Base-by-base conservation (phyloP, 2,888 invertebrate species). In the Metalampra italica region DNA sequence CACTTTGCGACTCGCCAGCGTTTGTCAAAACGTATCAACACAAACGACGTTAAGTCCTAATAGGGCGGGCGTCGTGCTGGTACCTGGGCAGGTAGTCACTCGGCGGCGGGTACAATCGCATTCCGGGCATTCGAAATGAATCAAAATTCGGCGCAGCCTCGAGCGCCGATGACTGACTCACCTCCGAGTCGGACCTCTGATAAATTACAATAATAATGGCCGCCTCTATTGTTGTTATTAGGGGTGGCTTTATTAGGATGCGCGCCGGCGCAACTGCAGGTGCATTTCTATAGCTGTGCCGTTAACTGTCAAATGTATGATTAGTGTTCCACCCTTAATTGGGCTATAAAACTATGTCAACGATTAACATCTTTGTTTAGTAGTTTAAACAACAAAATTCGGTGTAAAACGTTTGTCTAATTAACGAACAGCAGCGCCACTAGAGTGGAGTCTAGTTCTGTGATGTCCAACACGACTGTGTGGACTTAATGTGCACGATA, bases 111-210 rank as follows among this genome's bases (percentile, higher is more conserved):
- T 66, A 85, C 86, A 87, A 88, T 87, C 79, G 84, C 86, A 88
- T 88, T 86, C 88, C 86, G 75, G 66, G 61, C 82, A 83, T 80
- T 75, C 78, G 76, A 84, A 84, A 85, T 87, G 82, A 88, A 85
- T 87, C 85, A 82, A 86, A 86, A 83, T 78, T 82, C 80, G 75
- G 60, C 67, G 70, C 75, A 71, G 62, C 62, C 56, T 46, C 59
- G 57, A 56, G 61, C 60, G 58, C 56, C 71, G 71, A 71, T 77
- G 75, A 79, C 72, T 75, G 73, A 78, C 72, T 36, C 48, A 64
- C 65, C 61, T 56, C 65, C 3, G 22, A 22, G 22, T 22, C 58
- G 65, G 65, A 69, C 77, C 69, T 64, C 38, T 77, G 75, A 76
- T 82, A 82, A 79, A 83, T 81, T 80, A 84, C 75, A 76, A 82